Conservation (phyloP, 2,797 vertebrate species). For the Podarcis lilfordi region DNA sequence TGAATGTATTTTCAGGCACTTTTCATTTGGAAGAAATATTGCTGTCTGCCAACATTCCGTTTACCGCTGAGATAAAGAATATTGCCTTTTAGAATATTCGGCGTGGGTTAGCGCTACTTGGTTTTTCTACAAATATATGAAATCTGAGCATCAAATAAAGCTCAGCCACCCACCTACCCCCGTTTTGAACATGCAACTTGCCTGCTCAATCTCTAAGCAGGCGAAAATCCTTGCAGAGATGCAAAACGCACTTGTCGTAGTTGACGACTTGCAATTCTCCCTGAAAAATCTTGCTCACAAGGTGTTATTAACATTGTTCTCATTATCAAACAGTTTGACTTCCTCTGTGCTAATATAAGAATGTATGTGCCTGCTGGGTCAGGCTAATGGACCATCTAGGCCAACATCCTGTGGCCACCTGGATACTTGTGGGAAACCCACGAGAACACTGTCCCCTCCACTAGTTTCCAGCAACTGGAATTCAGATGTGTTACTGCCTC, state of each 20-base stretch:
- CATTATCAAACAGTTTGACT: conserved; percentile 27
- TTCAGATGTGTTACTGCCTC: too few species aligned
- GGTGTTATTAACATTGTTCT: not conserved
- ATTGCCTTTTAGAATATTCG: conserved; percentile 56
- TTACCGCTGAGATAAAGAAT: conserved; percentile 54
- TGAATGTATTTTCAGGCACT: conserved; percentile 57
- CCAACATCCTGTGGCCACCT: too few species aligned
- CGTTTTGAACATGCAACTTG: not conserved
- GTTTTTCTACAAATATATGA: conserved; percentile 1
- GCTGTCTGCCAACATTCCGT: conserved; percentile 49
- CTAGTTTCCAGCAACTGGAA: too few species aligned
- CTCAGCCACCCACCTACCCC: not conserved
- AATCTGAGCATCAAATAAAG: conserved; percentile 4
- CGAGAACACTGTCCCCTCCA: too few species aligned
- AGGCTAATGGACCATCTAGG: too few species aligned
- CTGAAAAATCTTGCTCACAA: conserved; percentile 29
- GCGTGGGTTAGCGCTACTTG: conserved; percentile 26
- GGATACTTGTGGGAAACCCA: too few species aligned
- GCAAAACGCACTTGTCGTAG: conserved; percentile 41
- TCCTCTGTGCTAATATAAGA: not conserved
- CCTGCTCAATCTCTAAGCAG: not conserved
- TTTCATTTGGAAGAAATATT: conserved; percentile 51
- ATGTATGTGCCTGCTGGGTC: too few species aligned
- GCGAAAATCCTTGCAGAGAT: not conserved
- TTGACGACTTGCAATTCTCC: conserved; percentile 9